Evolutionary conservation across 1,140 invertebrate species (phyloP), one percentile per base, ranked within the genome.

Genomic region (Psilanteris sp.): DNA sequence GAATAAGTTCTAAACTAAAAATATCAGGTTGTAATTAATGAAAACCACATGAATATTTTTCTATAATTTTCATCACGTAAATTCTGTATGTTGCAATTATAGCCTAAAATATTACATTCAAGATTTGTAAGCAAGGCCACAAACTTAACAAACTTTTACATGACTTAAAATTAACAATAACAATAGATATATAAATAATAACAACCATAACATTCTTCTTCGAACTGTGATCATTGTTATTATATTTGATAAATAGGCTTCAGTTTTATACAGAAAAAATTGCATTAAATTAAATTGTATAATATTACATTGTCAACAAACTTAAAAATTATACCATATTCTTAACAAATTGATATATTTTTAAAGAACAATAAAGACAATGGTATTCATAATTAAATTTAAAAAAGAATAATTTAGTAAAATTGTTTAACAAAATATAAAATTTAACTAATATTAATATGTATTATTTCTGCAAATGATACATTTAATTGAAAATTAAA

Each of bases 91-190:
- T 77, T 84, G 71, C 37, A 70, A 76, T 85, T 88, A 88, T 83
- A 87, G 73, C 79, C 81, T 87, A 88, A 86, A 85, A 84, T 87
- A 87, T 83, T 78, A 87, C 81, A 84, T 79, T 84, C 84, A 86
- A 85, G 80, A 81, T 82, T 82, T 77, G 81, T 86, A 86, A 88
- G 86, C 83, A 87, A 88, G 81, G 83, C 85, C 85, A 87, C 85
- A 88, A 88, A 88, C 86, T 88, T 88, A 88, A 88, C 87, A 88
- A 88, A 88, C 84, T 87, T 86, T 86, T 86, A 88, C 85, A 88
- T 71, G 80, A 77, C 80, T 85, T 81, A 83, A 87, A 85, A 85
- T 83, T 80, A 87, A 83, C 83, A 72, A 83, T 85, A 85, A 83
- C 80, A 81, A 81, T 86, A 80, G 78, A 80, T 78, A 79, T 50